Base-by-base conservation (phyloP, 2,797 vertebrate genomes). In the Aldrovandia affinis region DNA sequence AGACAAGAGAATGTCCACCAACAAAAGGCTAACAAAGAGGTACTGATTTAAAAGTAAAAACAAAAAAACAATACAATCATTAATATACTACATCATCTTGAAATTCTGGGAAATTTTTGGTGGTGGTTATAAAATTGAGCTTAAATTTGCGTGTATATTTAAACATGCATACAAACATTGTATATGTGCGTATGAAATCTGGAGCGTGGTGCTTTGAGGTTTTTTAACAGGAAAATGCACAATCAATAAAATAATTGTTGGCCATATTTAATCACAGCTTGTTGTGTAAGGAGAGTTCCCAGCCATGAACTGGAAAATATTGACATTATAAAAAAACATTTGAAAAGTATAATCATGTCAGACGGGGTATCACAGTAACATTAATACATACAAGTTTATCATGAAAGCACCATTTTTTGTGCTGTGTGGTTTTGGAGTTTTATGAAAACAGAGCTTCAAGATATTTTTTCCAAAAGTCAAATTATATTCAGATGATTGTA, bases 221-320 rank as follows among this genome's bases (percentile, higher is more conserved):
- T 15, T 73, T 22, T 22, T 20, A 77, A 44, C 39, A 39, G 33
- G 15, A 55, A 55, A 54, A 78, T 14, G 8, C 25, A 1, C 36
- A 57, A 18, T 55, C 4, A 18, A 25, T 28, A 44, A 22, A 81
- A 59, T 59, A 59, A 81, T 57, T 42, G 14, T 36, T 33, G 30
- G 61, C 50, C 30, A 63, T 39, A 54, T 73, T 30, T 73, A 73
- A 39, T 39, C 18, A 8, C 33, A 73, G 36, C 68, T 73, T 75
- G 39, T 77, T 83, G 22, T 83, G 8, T 55, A 70, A 39, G 65
- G 73, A 42, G 52, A 83, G 52, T 39, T 83, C 68, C 70, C 82
- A 83, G 82, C 65, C 68, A 55, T 50, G 44, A 70, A 61, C 52
- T 12, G 4, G 22, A 44, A 47, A 25, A 77, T 77, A n/a, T 25